These are phyloP conservation scores for Cyprinodon tularosa DNA, from an alignment of 2,113 vertebrate genomes.

Conservation along the genomic window DNA sequence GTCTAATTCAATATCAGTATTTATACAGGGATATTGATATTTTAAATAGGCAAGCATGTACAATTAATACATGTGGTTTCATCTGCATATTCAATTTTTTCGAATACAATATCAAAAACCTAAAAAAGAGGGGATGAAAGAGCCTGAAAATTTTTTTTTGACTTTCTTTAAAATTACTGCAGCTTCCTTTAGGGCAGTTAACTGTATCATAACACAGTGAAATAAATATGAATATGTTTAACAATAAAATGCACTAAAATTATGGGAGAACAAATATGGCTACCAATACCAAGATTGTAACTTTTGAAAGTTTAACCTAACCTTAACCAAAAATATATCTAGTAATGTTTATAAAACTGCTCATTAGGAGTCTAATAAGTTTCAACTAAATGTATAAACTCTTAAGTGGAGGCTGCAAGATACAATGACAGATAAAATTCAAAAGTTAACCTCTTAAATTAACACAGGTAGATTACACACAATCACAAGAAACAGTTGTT, in stretches of 20 bases:
- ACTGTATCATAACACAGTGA: neutral
- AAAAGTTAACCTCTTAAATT: neutral
- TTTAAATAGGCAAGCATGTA: too few relatives aligned
- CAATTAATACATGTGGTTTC: too few relatives aligned
- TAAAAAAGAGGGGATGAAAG: too few relatives aligned
- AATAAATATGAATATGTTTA: neutral
- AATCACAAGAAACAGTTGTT: conserved; percentile 93
- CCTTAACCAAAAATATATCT: neutral
- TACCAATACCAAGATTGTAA: neutral
- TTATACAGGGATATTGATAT: too few relatives aligned
- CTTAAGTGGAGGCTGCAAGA: neutral
- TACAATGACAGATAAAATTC: neutral
- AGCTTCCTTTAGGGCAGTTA: neutral
- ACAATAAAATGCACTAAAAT: neutral
- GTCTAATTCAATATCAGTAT: neutral
- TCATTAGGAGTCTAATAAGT: neutral
- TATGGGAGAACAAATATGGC: neutral
- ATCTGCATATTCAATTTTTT: too few relatives aligned
- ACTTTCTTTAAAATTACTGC: neutral
- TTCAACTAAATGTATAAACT: neutral
- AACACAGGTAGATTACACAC: conserved; percentile 27
- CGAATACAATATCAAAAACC: too few relatives aligned
- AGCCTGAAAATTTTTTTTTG: neutral
- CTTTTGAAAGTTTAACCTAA: neutral
- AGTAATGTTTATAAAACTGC: neutral